phyloP scores from a whole-genome alignment of 1,140 invertebrate genomes.

The Neodiprion fabricii region DNA sequence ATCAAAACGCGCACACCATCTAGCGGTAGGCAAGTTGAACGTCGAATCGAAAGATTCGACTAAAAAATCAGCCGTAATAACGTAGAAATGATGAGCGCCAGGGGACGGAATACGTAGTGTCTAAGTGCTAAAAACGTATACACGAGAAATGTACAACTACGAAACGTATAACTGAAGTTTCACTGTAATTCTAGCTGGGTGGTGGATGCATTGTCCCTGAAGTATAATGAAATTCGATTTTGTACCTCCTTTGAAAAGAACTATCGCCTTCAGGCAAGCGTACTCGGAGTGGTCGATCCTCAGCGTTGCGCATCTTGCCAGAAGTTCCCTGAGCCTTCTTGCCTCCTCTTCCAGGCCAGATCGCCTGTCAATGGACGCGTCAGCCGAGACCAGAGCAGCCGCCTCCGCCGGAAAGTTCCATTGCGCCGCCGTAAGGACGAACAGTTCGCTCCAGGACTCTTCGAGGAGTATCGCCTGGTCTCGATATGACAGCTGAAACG shows the following conservation, averaged over 20 bases:
- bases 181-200: too few species aligned
- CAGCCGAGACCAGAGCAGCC: conserved; percentile 41
- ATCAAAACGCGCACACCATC: too few species aligned
- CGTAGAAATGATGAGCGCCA: too few species aligned
- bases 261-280: conserved; percentile 81
- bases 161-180: too few species aligned
- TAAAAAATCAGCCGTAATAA: too few species aligned
- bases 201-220: too few species aligned
- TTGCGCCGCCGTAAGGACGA: conserved; percentile 81
- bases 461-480: conserved; percentile 79
- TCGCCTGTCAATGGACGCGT: conserved; percentile 44
- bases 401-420: conserved; percentile 78
- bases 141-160: too few species aligned
- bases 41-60: too few species aligned
- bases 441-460: conserved; percentile 85
- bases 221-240: too few species aligned
- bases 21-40: too few species aligned
- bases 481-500: conserved; percentile 67
- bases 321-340: conserved; percentile 66
- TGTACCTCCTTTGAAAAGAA: conserved; percentile 82
- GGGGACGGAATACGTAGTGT: too few species aligned
- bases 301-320: conserved; percentile 70
- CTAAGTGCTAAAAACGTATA: too few species aligned
- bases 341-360: conserved; percentile 61
- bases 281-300: conserved; percentile 83